Base-by-base conservation (phyloP, 2,888 invertebrate genomes). In the Tenthredo livida region DNA sequence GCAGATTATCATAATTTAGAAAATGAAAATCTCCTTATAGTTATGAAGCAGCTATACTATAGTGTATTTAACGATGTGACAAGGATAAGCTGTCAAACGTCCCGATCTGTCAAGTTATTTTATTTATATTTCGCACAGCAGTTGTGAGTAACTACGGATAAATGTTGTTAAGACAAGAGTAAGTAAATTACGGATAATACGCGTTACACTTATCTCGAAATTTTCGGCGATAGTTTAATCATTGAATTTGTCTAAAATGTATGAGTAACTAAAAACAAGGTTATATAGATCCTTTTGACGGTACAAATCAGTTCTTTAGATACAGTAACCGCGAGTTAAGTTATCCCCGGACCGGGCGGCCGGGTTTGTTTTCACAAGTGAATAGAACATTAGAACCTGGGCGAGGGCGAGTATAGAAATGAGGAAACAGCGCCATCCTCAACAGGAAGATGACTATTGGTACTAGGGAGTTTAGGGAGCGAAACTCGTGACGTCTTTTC, bases 401-500 rank as follows among this genome's bases (percentile, higher is more conserved):
- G 33, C n/a, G n/a, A 29, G 29, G 33, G 15, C 54, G 29, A 78
- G 58, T 61, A 10, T 78, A 61, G 61, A 58, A 61, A 40, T 61
- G 25, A 47, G 21, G 21, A 50, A 12, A 7, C 70, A 84, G 87
- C 87, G 87, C 86, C 86, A 84, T 85, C 88, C 84, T 73, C 43
- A 3, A 43, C 86, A 88, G 88, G 88, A 89, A 88, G 85, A 61
- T 17, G 54, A 54, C 9, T 50, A 17, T 54, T 17, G 25, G 77
- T n/a, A 77, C 50, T 77, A 54, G 33, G 33, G 77, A 83, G 40
- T n/a, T 83, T 15, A 10, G 87, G 87, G 87, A 89, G 85, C 83
- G 86, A 84, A 67, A 78, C 15, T 82, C 65, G 85, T 87, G 87
- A 89, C 86, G 88, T 88, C 89, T 90, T 91, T 91, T 90, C 89